Evolutionary conservation across 2,888 invertebrate species (phyloP).

Genomic region (Horisme vitalbata): DNA sequence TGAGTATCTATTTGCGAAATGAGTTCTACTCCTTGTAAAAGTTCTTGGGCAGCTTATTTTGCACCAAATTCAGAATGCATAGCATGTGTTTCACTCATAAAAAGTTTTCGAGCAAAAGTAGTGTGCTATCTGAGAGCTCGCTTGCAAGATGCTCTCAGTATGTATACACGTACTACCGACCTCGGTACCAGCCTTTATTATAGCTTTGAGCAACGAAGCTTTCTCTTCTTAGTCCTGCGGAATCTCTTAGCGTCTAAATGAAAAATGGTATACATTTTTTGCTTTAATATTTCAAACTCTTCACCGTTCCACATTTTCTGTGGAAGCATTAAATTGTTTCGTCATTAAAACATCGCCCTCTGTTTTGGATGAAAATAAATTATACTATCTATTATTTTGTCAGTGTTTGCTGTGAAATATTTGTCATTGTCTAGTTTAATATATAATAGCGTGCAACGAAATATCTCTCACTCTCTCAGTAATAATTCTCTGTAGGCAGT

Average conservation of each 20-base stretch:
- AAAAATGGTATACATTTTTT: conserved; percentile 36
- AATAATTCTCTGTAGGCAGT: conserved; percentile 18
- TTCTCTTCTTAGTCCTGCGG: conserved; percentile 18
- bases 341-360: conserved; percentile 27
- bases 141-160: conserved; percentile 17
- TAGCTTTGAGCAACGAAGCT: conserved; percentile 14
- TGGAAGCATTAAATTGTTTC: conserved; percentile 26
- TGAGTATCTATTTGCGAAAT: too few species aligned
- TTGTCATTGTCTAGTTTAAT: not conserved
- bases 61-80: conserved; percentile 15
- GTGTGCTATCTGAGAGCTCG: conserved; percentile 18
- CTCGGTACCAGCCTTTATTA: conserved; percentile 9
- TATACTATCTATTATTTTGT: conserved; percentile 1
- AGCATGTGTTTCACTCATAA: conserved; percentile 10
- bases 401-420: conserved; percentile 4
- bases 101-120: conserved; percentile 33
- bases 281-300: conserved; percentile 37
- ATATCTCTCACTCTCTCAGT: conserved; percentile 19
- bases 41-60: conserved; percentile 34
- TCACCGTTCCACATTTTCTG: conserved; percentile 25
- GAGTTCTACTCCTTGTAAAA: conserved; percentile 36
- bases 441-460: conserved; percentile 11
- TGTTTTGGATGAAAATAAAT: conserved; percentile 18
- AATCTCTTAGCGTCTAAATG: conserved; percentile 33
- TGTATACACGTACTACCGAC: not conserved